Evolutionary conservation across 1,140 invertebrate species (phyloP).

Genomic region (Wiebesia pumilae): DNA sequence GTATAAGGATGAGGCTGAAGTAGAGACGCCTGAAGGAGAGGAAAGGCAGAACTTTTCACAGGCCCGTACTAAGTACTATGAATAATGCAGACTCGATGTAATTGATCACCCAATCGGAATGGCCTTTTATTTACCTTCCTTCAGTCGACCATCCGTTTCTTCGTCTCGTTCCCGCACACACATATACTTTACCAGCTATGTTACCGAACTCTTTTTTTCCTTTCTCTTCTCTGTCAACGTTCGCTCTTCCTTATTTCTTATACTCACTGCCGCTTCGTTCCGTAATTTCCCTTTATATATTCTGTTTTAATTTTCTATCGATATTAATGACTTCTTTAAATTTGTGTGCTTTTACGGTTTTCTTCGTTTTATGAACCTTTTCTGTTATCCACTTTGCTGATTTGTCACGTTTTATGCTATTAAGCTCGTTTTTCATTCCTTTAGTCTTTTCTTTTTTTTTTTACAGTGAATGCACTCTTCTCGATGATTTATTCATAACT

Average conservation of each 20-base stretch:
- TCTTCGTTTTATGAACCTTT: neutral
- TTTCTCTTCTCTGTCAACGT: constrained; percentile 8
- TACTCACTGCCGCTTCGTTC: neutral
- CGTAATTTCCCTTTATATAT: constrained; percentile 27
- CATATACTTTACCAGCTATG: neutral
- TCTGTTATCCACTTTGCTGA: constrained; percentile 23
- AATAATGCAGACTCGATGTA: constrained; percentile 74
- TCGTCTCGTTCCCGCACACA: constrained; percentile 55
- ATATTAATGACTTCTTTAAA: constrained; percentile 49
- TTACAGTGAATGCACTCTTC: neutral
- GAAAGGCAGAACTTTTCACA: constrained; percentile 69
- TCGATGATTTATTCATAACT: neutral
- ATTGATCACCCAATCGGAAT: constrained; percentile 76
- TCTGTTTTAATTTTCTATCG: constrained; percentile 38
- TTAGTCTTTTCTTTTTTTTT: neutral
- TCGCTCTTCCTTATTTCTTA: neutral
- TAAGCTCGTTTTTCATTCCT: neutral
- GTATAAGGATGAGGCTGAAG: constrained; percentile 52
- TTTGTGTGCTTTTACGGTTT: constrained; percentile 12
- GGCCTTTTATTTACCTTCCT: constrained; percentile 75
- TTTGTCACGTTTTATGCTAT: constrained; percentile 31
- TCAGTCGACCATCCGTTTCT: constrained; percentile 66
- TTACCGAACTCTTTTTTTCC: neutral
- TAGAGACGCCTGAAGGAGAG: constrained; percentile 40
- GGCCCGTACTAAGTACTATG: constrained; percentile 70